phyloP scores from a whole-genome alignment of 2,888 invertebrate species.

The Limnephilus marmoratus region DNA sequence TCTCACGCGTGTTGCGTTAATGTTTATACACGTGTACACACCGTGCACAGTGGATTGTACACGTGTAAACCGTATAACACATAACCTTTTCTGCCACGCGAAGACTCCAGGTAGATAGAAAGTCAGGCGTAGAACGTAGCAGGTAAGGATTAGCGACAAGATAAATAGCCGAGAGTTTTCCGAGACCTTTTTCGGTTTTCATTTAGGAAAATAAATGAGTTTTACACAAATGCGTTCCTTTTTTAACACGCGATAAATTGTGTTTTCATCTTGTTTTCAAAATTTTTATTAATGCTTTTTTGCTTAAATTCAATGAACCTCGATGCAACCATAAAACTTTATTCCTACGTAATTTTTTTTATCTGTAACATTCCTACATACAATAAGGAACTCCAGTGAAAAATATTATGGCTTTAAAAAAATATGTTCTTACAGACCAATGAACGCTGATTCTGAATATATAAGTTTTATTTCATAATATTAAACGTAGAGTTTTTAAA shows the following conservation, averaged over 20 bases:
- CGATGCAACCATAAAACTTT: not conserved
- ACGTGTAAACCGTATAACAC: not conserved
- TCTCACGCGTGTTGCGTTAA: constrained; percentile 48
- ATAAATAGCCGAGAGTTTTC: constrained; percentile 14
- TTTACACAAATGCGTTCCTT: not conserved
- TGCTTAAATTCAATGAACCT: not conserved
- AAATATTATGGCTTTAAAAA: too few relatives aligned
- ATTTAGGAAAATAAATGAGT: not conserved
- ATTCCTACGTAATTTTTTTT: too few relatives aligned
- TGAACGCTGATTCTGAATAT: too few relatives aligned
- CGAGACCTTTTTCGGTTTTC: not conserved
- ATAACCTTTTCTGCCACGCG: not conserved
- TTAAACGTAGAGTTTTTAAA: too few relatives aligned
- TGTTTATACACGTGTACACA: constrained; percentile 44
- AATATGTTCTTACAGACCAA: too few relatives aligned
- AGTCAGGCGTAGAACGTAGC: not conserved
- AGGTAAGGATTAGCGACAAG: constrained; percentile 16
- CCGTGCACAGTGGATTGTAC: not conserved
- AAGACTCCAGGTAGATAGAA: not conserved
- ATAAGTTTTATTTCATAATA: too few relatives aligned
- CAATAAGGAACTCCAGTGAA: too few relatives aligned
- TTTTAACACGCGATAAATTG: not conserved
- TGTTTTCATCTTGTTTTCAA: not conserved
- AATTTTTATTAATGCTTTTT: not conserved
- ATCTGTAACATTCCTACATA: too few relatives aligned